Evolutionary conservation across 2,113 vertebrate species (phyloP), one percentile per base, ranked within the genome.

Genomic region (Oncorhynchus keta): DNA sequence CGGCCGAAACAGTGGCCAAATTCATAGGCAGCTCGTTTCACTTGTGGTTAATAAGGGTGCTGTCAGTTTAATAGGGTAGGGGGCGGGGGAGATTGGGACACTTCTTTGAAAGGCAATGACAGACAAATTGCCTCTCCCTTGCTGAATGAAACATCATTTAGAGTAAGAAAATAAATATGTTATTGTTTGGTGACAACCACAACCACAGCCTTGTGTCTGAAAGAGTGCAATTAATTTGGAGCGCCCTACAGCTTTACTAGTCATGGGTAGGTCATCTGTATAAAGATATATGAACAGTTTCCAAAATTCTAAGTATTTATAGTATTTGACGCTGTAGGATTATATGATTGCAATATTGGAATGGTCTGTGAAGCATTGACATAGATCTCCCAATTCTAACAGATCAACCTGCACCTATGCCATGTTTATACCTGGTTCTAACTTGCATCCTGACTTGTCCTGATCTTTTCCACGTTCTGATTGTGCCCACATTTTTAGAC

Each of bases 101-200:
- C 92, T 94, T 94, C 93, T 95, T 94, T 94, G 94, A 90, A 93
- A 84, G 84, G 94, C 94, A 94, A 95, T 97, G 96, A 98, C 97
- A 98, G 97, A 97, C 96, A 97, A 97, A 98, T 98, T 97, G 96
- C 95, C 95, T 92, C 95, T 93, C 72, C 82, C 77, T 92, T 89
- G 92, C 85, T 91, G 94, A 96, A 91, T 95, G 95, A 95, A 89
- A 91, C 94, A 20, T 61, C 0, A n/a, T 61, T 61, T n/a, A 16
- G 93, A 93, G 94, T 92, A 94, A 96, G 95, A 96, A 95, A 94
- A 95, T 93, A 95, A 95, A 95, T 94, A 95, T 92, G 93, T 95
- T 93, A 93, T 95, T 94, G 94, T 95, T 93, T 94, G 94, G 92
- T 95, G 95, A 97, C 94, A 95, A 94, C 90, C 88, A 93, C 94